These are phyloP conservation scores for Syngnathus typhle DNA, from an alignment of 2,113 vertebrate genomes.

Conservation along the genomic window DNA sequence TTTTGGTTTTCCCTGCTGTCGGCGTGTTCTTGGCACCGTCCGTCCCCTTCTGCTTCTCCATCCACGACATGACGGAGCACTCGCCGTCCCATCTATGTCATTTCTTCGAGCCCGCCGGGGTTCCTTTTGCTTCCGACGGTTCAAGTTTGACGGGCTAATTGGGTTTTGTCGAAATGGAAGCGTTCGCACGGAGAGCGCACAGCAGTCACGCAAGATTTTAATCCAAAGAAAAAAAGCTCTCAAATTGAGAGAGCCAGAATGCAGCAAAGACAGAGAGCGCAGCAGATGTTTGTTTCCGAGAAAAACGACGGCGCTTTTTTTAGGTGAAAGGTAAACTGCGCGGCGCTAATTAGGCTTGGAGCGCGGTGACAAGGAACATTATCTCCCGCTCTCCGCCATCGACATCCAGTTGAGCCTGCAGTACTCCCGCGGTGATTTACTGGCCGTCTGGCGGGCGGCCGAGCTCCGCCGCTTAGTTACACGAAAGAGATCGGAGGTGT, in stretches of 20 bases:
- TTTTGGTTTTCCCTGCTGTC: constrained; percentile 18
- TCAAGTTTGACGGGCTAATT: neutral
- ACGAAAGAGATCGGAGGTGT: constrained; percentile 11
- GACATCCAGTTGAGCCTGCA: neutral
- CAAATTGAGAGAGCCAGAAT: neutral
- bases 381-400: neutral
- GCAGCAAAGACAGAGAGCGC: neutral
- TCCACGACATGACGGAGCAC: constrained; percentile 16
- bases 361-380: constrained; percentile 2
- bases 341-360: neutral
- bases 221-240: neutral
- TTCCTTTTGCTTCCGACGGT: constrained; percentile 16
- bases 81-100: neutral
- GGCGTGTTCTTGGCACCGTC: constrained; percentile 36
- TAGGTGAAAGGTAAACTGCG: neutral
- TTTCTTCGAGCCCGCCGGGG: constrained; percentile 26
- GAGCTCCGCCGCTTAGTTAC: constrained; percentile 31
- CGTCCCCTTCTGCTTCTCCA: constrained; percentile 25
- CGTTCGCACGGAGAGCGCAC: neutral
- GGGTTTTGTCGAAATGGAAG: neutral
- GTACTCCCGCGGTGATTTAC: constrained; percentile 10
- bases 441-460: constrained; percentile 16
- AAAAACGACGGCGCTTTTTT: neutral
- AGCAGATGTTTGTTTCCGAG: neutral
- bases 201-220: neutral